Conservation (phyloP, 2,888 invertebrate species). For the Dorcus hopei region DNA sequence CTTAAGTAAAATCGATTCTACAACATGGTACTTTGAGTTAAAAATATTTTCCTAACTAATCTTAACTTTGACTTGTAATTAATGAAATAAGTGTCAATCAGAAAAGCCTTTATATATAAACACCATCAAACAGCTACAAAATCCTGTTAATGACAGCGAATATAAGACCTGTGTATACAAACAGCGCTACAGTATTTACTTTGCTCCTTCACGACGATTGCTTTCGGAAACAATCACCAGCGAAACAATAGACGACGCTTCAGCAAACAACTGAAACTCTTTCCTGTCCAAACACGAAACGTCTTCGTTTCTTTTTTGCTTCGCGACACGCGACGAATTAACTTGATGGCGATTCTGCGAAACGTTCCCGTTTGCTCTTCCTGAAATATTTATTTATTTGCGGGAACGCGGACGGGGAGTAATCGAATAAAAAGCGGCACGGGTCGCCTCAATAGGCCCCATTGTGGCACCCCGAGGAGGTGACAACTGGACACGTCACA, state of each 20-base stretch:
- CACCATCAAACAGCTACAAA: constrained; percentile 4
- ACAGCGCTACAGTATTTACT: constrained; percentile 21
- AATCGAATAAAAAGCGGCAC: too few species aligned
- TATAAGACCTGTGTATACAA: constrained; percentile 15
- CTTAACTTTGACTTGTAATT: too few species aligned
- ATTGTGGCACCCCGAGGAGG: constrained; percentile 23
- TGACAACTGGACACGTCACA: constrained; percentile 25
- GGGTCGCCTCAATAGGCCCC: constrained; percentile 4
- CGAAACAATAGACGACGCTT: constrained; percentile 27
- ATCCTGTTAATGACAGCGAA: constrained; percentile 16
- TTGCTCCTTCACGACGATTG: constrained; percentile 26
- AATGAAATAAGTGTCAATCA: too few species aligned
- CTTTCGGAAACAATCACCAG: constrained; percentile 30
- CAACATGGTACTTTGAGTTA: too few species aligned
- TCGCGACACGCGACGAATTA: too few species aligned
- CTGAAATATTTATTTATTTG: too few species aligned
- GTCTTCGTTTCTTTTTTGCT: neutral
- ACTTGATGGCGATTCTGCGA: too few species aligned
- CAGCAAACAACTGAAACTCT: constrained; percentile 24
- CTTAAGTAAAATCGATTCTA: too few species aligned
- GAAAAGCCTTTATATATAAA: neutral
- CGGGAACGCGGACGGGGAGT: too few species aligned
- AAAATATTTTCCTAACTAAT: too few species aligned
- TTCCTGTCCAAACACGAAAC: constrained; percentile 2
- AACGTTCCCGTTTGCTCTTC: too few species aligned